Conservation (phyloP, 2,888 invertebrate genomes). For the Drosophila maculinotata region DNA sequence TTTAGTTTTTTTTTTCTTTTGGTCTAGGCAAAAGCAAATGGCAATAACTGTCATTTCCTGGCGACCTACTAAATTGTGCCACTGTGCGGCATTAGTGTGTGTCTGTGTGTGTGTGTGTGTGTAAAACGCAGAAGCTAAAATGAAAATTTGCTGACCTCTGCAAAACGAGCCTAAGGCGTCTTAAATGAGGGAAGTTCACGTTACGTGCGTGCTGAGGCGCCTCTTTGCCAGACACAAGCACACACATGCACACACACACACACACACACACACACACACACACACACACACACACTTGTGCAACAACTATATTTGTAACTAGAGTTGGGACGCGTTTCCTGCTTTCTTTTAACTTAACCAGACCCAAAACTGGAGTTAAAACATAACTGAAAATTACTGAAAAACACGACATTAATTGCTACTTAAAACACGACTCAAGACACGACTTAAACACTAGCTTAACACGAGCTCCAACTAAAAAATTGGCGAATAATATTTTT, state of each 20-base stretch:
- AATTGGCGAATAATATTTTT: too few species aligned
- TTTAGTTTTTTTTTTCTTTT: background rate
- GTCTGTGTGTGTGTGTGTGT: constrained; percentile 11
- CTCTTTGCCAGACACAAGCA: constrained; percentile 13
- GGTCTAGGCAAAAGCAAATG: constrained; percentile 44
- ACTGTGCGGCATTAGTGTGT: constrained; percentile 10
- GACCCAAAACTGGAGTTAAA: background rate
- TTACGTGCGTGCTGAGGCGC: constrained; percentile 47
- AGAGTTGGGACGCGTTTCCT: constrained; percentile 12
- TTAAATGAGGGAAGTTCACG: constrained; percentile 50
- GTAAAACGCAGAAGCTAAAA: constrained; percentile 45
- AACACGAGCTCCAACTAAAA: too few species aligned
- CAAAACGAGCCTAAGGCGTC: constrained; percentile 48
- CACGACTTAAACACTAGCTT: too few species aligned
- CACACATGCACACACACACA: constrained; percentile 1
- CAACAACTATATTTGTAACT: constrained; percentile 59
- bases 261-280: constrained; percentile 15
- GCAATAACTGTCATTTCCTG: constrained; percentile 77
- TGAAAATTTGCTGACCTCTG: constrained; percentile 76
- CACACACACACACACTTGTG: too few species aligned
- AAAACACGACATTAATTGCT: too few species aligned
- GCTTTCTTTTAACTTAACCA: background rate
- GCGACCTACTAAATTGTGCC: constrained; percentile 70
- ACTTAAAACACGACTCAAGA: too few species aligned
- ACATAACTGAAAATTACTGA: too few species aligned